Evolutionary conservation across 2,113 vertebrate species (phyloP).

Genomic region (Isurus oxyrinchus): DNA sequence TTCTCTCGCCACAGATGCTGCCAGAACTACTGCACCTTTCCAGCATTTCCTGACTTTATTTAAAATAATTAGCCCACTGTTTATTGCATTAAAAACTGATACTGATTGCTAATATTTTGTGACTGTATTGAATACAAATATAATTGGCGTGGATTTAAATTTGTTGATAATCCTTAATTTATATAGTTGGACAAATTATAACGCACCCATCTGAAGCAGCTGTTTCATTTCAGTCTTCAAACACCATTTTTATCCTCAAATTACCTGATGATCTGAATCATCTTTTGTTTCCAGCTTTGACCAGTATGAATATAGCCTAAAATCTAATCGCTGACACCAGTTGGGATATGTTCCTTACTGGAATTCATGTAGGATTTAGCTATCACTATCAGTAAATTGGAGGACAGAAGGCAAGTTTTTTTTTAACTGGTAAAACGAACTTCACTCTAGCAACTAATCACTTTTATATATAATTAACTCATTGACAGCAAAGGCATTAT

Average conservation of each 20-base stretch:
- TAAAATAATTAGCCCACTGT: background rate
- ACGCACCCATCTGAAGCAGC: background rate
- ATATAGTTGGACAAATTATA: background rate
- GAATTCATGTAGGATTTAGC: background rate
- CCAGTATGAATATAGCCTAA: background rate
- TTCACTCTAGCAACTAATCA: background rate
- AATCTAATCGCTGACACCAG: background rate
- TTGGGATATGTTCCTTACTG: background rate
- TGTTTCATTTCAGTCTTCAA: background rate
- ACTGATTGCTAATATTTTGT: background rate
- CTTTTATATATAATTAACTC: background rate
- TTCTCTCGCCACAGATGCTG: too few relatives aligned
- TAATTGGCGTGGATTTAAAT: background rate
- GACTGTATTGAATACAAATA: background rate
- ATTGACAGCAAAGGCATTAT: background rate
- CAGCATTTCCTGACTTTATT: too few relatives aligned
- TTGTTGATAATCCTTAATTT: background rate
- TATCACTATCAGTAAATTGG: background rate
- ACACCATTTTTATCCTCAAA: background rate
- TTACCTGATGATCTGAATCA: background rate
- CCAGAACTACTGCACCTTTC: too few relatives aligned
- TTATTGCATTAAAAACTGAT: background rate
- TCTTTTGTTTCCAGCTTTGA: background rate
- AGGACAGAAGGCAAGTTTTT: background rate
- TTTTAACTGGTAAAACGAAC: background rate